Evolutionary conservation across 2,888 invertebrate genomes (phyloP).

Genomic region (Drosophila kuntzei): DNA sequence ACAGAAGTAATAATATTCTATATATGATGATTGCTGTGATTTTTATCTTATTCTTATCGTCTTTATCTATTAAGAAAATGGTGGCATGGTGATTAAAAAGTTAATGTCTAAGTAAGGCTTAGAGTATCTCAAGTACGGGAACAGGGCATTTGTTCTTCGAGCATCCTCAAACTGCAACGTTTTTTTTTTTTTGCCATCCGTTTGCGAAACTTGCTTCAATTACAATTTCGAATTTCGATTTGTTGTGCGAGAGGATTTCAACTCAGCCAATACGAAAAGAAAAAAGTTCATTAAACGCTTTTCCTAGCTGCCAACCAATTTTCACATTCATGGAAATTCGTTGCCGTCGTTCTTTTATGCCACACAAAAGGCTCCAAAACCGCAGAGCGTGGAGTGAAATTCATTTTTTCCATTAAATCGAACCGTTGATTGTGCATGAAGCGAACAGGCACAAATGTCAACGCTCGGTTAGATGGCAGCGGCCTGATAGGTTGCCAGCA

Average conservation of each 20-base stretch:
- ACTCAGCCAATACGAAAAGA: slow-evolving; percentile 43
- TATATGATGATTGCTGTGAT: not conserved
- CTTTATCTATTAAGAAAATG: too few relatives aligned
- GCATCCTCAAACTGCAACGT: not conserved
- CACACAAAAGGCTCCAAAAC: slow-evolving; percentile 58
- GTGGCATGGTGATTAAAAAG: too few relatives aligned
- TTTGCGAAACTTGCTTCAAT: slow-evolving; percentile 63
- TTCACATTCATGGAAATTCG: slow-evolving; percentile 66
- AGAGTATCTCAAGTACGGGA: too few relatives aligned
- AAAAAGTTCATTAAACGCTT: slow-evolving; percentile 75
- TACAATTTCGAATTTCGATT: slow-evolving; percentile 69
- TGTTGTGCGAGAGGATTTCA: slow-evolving; percentile 50
- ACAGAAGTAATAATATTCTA: not conserved
- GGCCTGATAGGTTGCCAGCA: slow-evolving; percentile 69
- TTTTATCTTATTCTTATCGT: not conserved
- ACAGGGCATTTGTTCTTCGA: slow-evolving; percentile 2
- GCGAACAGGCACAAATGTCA: slow-evolving; percentile 78
- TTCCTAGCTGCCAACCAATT: slow-evolving; percentile 60
- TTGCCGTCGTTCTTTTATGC: slow-evolving; percentile 54
- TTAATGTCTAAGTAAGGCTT: not conserved
- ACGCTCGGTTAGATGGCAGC: slow-evolving; percentile 76
- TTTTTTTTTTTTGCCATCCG: slow-evolving; percentile 21
- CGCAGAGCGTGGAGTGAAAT: slow-evolving; percentile 65
- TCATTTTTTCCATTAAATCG: slow-evolving; percentile 83
- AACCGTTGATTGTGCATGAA: slow-evolving; percentile 83